Conservation (phyloP, 1,140 invertebrate genomes). For the Trichonephila clavata region DNA sequence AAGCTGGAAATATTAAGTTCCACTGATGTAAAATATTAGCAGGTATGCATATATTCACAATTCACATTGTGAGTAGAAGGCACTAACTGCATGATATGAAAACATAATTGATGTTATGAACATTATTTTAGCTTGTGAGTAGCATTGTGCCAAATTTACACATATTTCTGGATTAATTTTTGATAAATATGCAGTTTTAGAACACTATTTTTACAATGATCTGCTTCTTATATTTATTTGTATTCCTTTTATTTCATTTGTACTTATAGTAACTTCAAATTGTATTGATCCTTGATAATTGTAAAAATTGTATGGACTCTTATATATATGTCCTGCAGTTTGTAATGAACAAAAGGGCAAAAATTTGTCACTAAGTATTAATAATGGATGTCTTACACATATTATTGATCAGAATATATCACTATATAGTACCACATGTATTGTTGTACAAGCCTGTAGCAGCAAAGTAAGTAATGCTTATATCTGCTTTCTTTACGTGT, state of each 20-base stretch:
- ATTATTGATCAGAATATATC: conserved; percentile 6
- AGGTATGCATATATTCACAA: neutral
- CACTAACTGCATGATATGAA: neutral
- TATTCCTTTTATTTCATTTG: neutral
- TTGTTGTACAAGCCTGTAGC: conserved; percentile 1
- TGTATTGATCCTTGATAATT: neutral
- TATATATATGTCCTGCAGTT: neutral
- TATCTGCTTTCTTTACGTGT: conserved; percentile 18
- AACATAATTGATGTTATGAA: neutral
- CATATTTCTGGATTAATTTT: neutral
- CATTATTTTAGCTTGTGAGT: neutral
- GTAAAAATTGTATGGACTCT: neutral
- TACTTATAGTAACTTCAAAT: neutral
- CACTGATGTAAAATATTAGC: neutral
- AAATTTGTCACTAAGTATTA: neutral
- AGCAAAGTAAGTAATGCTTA: conserved; percentile 44
- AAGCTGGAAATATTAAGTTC: too few species aligned
- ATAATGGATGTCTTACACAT: neutral
- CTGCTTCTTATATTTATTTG: neutral
- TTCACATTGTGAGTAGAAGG: neutral
- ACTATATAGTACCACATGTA: neutral
- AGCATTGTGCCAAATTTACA: neutral
- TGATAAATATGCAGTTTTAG: neutral
- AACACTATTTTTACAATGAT: neutral
- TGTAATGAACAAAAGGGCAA: neutral